Percentiles rank a stretch among this genome's conserved stretches.
Conservation (phyloP, 2,888 invertebrate species). For the Thereva unica region DNA sequence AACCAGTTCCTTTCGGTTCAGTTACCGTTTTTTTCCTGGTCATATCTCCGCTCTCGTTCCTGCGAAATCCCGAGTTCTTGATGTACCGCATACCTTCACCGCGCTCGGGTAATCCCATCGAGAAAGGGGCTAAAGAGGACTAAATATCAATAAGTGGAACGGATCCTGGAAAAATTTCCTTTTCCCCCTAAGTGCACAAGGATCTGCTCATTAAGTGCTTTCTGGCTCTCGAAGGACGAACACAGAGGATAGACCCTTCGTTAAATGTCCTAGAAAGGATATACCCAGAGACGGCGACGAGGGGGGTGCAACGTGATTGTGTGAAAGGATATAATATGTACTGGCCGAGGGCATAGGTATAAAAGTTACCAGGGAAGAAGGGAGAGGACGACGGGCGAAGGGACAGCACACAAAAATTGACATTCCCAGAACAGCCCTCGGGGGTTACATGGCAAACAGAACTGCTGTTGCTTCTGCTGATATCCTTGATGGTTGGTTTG, state of each 20-base stretch:
- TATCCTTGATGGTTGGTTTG: too few species aligned
- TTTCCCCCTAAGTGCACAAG: not conserved
- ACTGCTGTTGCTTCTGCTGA: too few species aligned
- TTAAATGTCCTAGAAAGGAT: not conserved
- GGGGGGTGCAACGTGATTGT: too few species aligned
- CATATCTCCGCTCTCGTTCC: too few species aligned
- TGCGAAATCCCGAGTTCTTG: too few species aligned
- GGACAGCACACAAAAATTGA: too few species aligned
- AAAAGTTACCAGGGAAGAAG: too few species aligned
- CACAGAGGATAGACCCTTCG: not conserved
- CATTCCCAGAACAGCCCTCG: too few species aligned
- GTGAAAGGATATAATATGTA: too few species aligned
- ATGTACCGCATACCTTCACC: not conserved
- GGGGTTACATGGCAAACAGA: too few species aligned
- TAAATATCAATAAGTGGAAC: constrained; percentile 20
- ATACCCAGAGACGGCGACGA: not conserved
- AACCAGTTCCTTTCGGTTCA: not conserved
- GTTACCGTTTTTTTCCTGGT: not conserved
- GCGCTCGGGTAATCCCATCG: constrained; percentile 2
- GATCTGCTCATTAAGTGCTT: constrained; percentile 22
- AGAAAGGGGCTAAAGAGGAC: constrained; percentile 13
- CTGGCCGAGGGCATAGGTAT: too few species aligned
- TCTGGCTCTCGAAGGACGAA: not conserved
- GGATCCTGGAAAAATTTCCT: not conserved
- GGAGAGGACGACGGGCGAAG: too few species aligned